Evolutionary conservation across 1,140 invertebrate species (phyloP).

Genomic region (Antheraea pernyi): DNA sequence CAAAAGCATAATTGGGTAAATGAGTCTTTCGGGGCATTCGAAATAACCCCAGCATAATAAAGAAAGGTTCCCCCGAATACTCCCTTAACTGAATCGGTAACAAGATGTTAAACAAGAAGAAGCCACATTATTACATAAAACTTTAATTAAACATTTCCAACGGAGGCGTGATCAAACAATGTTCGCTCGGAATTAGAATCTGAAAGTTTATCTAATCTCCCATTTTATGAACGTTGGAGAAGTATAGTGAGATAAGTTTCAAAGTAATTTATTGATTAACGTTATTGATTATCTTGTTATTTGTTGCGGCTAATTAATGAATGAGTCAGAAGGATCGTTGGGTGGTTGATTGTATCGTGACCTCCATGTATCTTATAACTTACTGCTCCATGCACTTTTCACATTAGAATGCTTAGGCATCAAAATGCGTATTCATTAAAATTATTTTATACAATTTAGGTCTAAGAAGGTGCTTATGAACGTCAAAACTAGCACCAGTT

Average conservation of each 20-base stretch:
- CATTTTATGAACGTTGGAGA: not conserved
- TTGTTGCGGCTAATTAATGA: not conserved
- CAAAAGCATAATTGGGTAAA: not conserved
- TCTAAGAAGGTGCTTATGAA: no score
- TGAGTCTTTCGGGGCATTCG: not conserved
- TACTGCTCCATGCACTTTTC: no score
- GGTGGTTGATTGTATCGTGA: no score
- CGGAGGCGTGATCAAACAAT: conserved; percentile 15
- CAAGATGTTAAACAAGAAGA: conserved; percentile 13
- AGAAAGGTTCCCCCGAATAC: conserved; percentile 9
- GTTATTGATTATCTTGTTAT: not conserved
- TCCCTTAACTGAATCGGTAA: conserved; percentile 4
- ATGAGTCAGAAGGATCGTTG: no score
- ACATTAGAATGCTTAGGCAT: no score
- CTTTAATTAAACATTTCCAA: conserved; percentile 17
- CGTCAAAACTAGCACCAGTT: no score
- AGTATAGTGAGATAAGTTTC: not conserved
- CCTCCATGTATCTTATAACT: no score
- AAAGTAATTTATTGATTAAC: not conserved
- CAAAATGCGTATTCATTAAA: no score
- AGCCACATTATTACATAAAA: conserved; percentile 17
- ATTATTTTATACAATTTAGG: no score
- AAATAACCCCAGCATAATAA: not conserved
- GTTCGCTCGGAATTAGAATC: conserved; percentile 8
- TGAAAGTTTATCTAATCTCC: conserved; percentile 3